Base-by-base conservation (phyloP, 2,888 invertebrate species). In the Eupsilia transversa region DNA sequence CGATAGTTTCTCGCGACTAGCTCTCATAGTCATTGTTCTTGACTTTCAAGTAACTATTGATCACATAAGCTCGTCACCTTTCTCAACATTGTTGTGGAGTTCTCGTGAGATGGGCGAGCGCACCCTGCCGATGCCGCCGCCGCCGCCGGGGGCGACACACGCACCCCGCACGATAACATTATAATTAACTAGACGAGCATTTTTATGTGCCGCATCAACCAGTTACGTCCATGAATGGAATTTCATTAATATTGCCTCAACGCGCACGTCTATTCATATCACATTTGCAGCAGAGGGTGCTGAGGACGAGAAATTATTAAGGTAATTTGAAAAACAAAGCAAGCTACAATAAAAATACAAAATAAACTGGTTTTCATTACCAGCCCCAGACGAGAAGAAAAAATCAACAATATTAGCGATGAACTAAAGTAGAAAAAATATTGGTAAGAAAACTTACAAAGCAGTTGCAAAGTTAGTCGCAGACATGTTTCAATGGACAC, bases 11-110 rank as follows among this genome's bases (percentile, higher is more conserved):
- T 92, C 92, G 90, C 87, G 86, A 85, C 83, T 89, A 86, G 89
- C 91, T 94, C 94, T 90, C 94, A 93, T 91, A 89, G 88, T 91
- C 91, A 96, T 96, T 96, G 96, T 96, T 95, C 91, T 91, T 87
- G 88, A 92, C 94, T 95, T 95, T 95, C 96, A 92, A 94, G 88
- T 84, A 90, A 91, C 90, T 93, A 92, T 91, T 92, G 91, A 94
- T 93, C 91, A 91, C 89, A 92, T 89, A 88, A 88, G 87, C 86
- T 86, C 88, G 86, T 88, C 88, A 88, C 88, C 84, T 92, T 95
- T 96, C 95, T 92, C 96, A 95, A 96, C 94, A 95, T 95, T 96
- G 95, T 94, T 92, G 88, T 89, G 80, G 82, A 79, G 89, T 91
- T 93, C 91, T 91, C 92, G 91, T 91, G 93, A 89, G 91, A 92